phyloP scores from a whole-genome alignment of 2,113 vertebrate genomes.

The Bothrops jararaca region DNA sequence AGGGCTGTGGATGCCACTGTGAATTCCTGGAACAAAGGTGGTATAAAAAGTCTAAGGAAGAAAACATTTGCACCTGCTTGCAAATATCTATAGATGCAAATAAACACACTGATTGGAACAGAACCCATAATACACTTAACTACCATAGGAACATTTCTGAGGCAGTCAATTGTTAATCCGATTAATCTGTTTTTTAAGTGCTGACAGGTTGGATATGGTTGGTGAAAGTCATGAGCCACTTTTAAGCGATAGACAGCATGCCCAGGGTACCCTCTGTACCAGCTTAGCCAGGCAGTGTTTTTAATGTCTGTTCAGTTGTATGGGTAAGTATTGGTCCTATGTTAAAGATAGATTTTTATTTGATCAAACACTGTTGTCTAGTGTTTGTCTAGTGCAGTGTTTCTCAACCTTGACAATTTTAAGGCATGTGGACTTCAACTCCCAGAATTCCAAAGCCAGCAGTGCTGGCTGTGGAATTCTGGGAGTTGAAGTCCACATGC shows the following conservation, averaged over 20 bases:
- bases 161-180: neutral
- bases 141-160: neutral
- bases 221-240: neutral
- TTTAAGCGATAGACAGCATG: neutral
- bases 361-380: no score
- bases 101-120: neutral
- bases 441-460: no score
- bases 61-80: neutral
- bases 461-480: no score
- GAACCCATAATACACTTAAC: neutral
- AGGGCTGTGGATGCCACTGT: neutral
- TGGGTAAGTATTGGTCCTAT: no score
- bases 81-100: neutral
- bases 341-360: no score
- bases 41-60: neutral
- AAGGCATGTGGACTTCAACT: no score
- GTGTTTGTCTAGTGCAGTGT: no score
- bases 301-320: no score
- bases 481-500: no score
- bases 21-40: neutral
- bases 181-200: neutral
- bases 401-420: no score
- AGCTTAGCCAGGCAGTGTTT: no score
- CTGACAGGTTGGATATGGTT: neutral
- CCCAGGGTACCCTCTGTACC: neutral